Base-by-base conservation (phyloP, 2,797 vertebrate genomes). In the Uromys caudimaculatus region DNA sequence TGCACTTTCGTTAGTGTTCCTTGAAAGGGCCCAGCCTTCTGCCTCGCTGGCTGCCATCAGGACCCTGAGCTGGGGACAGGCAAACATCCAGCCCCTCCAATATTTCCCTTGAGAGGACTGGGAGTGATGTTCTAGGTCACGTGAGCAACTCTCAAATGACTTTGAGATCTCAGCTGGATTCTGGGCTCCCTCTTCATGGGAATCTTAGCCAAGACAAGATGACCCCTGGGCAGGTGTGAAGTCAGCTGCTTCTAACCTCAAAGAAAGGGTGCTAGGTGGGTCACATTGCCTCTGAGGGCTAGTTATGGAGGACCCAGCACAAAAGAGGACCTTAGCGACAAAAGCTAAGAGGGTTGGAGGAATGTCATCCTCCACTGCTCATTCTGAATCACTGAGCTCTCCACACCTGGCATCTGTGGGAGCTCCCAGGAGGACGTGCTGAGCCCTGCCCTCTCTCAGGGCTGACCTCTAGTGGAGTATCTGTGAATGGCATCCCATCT, bases 381-480 rank as follows among this genome's bases (percentile, higher is more conserved):
- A 2, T 23, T 62, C 64, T 54, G 60, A 54, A 62, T 71, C 23
- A 23, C 12, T 4, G 54, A 69, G 79, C 2, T 35, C 41, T 50
- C 81, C 81, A 21, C 11, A 23, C 41, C 17, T 3, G 29, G 29
- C 60, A 13, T 84, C 27, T 84, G 29, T 29, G 52, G 52, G 52
- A 75, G 35, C 35, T 78, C 82, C 60, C 56, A 17, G 58, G 11
- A 84, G 64, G 75, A 52, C 32, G 0, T 4, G 71, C n/a, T 27
- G 89, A 78, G 56, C 13, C 41, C 29, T 38, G 12, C 32, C 79
- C 47, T 84, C 86, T 1, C 93, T 58, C 56, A 6, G 23, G 77
- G 77, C 96, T 97, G 97, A 88, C 97, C 95, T 96, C 97, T 97
- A 95, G 95, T 93, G 97, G 97, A 50, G 3, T 75, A 35, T 78